A percentile compares a stretch with the other conserved stretches of the same genome.
These are phyloP conservation scores for Serranus cabrilla DNA, from an alignment of 2,797 vertebrate species.

Conservation along the genomic window DNA sequence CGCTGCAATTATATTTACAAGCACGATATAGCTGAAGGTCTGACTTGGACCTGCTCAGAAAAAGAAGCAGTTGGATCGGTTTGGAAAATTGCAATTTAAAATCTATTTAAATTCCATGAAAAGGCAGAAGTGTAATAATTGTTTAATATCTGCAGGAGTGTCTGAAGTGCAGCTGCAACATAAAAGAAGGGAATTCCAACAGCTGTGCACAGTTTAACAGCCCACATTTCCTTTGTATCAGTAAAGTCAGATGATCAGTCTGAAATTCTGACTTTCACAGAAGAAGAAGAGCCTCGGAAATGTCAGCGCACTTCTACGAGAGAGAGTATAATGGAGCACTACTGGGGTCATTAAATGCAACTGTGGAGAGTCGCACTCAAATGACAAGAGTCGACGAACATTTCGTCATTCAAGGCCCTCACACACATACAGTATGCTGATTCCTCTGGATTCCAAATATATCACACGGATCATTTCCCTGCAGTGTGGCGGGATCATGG, in stretches of 20 bases:
- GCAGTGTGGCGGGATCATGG: not conserved
- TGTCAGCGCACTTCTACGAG: not conserved
- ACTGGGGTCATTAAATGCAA: not conserved
- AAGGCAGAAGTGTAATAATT: not conserved
- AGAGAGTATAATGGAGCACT: not conserved
- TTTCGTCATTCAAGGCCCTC: not conserved
- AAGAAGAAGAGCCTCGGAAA: not conserved
- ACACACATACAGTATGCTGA: not conserved
- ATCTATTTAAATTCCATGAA: not conserved
- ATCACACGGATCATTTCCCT: not conserved
- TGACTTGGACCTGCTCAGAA: not conserved
- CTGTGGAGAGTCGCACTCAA: not conserved
- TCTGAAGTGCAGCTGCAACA: constrained; percentile 6
- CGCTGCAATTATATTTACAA: not conserved
- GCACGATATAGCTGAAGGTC: not conserved
- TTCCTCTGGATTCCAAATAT: not conserved
- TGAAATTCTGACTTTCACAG: not conserved
- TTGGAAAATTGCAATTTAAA: not conserved
- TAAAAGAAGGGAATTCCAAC: not conserved
- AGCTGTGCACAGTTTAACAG: not conserved
- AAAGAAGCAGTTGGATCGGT: not conserved
- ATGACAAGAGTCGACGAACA: not conserved
- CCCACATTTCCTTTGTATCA: not conserved
- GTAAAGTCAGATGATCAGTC: not conserved
- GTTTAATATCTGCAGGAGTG: not conserved